Percentiles rank a stretch among this genome's conserved stretches.
phyloP scores from a whole-genome alignment of 1,140 invertebrate species.

The Aphaenogaster rudis region DNA sequence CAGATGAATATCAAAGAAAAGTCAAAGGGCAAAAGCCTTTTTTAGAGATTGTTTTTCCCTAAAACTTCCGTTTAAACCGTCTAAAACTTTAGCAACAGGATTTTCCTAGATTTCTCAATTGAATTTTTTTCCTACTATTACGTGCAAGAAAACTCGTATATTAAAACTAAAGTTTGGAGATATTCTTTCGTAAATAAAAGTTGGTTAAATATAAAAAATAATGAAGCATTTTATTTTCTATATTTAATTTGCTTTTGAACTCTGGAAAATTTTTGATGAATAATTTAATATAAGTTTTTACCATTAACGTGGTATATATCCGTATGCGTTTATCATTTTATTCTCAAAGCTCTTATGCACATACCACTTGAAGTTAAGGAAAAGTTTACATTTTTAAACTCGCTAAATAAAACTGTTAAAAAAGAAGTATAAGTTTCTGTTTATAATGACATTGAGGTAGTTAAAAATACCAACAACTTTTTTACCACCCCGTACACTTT shows the following conservation, averaged over 20 bases:
- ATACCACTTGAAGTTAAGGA: not conserved
- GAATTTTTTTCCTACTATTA: not conserved
- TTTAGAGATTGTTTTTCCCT: not conserved
- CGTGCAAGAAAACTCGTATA: not conserved
- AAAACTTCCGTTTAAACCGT: not conserved
- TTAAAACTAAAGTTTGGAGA: not conserved
- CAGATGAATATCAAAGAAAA: slow-evolving; percentile 18
- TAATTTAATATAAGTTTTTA: too few species aligned
- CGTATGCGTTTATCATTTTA: not conserved
- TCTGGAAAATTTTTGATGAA: not conserved
- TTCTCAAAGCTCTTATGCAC: not conserved
- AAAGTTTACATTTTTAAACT: not conserved
- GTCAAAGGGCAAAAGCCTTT: not conserved
- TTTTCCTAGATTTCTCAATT: not conserved
- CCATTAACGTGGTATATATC: not conserved
- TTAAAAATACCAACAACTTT: slow-evolving; percentile 33
- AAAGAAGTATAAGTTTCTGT: not conserved
- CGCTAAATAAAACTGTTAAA: not conserved
- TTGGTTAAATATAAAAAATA: not conserved
- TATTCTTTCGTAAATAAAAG: not conserved
- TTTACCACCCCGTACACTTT: not conserved
- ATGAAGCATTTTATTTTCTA: not conserved
- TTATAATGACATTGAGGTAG: not conserved
- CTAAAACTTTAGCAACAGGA: not conserved
- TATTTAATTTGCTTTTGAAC: not conserved